These are phyloP conservation scores for Apotomis betuletana DNA, from an alignment of 2,888 invertebrate species.

Conservation along the genomic window DNA sequence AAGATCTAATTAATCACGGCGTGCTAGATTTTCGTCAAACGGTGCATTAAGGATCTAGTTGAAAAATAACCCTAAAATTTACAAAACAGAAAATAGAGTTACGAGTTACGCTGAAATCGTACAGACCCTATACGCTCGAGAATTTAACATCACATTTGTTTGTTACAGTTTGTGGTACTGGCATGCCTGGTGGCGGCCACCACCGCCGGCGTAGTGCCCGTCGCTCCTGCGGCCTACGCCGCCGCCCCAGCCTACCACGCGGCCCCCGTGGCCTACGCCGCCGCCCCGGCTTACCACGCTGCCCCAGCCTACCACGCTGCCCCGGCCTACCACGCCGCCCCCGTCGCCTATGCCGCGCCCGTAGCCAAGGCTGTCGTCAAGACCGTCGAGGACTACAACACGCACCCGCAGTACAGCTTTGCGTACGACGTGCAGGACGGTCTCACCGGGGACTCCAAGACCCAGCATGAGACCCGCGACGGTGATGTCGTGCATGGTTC, in stretches of 20 bases:
- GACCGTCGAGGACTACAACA: conserved; percentile 64
- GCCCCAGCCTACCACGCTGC: conserved; percentile 49
- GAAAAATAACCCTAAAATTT: no score
- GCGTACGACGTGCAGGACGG: conserved; percentile 83
- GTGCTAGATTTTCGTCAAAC: background rate
- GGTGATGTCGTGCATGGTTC: conserved; percentile 77
- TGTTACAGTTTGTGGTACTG: conserved; percentile 68
- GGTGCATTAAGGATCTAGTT: no score
- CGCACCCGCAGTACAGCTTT: conserved; percentile 79
- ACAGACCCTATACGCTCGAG: background rate
- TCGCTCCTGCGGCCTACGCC: conserved; percentile 57
- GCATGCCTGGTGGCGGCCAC: conserved; percentile 69
- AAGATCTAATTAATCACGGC: background rate
- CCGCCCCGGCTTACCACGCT: conserved; percentile 40
- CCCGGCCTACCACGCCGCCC: background rate
- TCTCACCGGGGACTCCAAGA: conserved; percentile 79
- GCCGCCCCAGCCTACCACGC: conserved; percentile 60
- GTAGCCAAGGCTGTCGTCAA: conserved; percentile 50
- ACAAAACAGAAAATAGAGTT: no score
- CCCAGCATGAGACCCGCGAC: conserved; percentile 74
- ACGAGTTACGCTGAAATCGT: no score
- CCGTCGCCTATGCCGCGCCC: conserved; percentile 45
- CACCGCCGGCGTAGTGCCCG: conserved; percentile 67
- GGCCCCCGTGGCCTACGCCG: conserved; percentile 51
- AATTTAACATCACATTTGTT: conserved; percentile 25